Percentiles rank a stretch among this genome's conserved stretches.
phyloP scores from a whole-genome alignment of 2,888 invertebrate genomes.

The Lasioglossum pauxillum region DNA sequence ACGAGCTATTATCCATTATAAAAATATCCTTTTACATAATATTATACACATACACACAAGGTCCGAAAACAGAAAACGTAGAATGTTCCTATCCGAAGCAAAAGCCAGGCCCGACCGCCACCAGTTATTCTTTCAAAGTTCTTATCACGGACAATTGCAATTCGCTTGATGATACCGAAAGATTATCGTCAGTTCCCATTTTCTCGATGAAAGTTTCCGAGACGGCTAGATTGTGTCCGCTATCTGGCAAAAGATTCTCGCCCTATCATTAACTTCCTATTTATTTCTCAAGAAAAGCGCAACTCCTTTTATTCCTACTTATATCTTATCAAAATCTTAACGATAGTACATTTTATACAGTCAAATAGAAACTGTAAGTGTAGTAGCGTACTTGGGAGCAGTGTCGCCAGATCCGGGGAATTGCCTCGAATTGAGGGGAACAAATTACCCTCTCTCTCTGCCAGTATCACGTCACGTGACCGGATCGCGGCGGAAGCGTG shows the following conservation, averaged over 20 bases:
- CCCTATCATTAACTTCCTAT: slow-evolving; percentile 38
- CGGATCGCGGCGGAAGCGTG: too few relatives aligned
- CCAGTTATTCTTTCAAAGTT: slow-evolving; percentile 32
- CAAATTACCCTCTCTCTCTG: too few relatives aligned
- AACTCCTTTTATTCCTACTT: slow-evolving; percentile 10
- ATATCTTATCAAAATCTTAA: neutral
- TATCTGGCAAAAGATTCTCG: slow-evolving; percentile 33
- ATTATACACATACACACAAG: neutral
- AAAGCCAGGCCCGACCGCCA: neutral
- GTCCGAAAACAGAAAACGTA: neutral
- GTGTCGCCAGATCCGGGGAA: too few relatives aligned
- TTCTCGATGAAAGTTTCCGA: slow-evolving; percentile 32
- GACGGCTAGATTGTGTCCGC: slow-evolving; percentile 38
- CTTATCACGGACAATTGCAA: slow-evolving; percentile 44
- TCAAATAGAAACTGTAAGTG: neutral
- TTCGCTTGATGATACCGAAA: slow-evolving; percentile 36
- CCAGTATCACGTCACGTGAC: too few relatives aligned
- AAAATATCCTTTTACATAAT: neutral
- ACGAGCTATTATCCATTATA: neutral
- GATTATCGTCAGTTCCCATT: slow-evolving; percentile 51
- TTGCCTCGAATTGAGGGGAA: too few relatives aligned
- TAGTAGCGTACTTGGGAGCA: neutral
- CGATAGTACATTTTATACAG: neutral
- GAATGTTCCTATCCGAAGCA: slow-evolving; percentile 2
- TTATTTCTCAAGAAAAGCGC: neutral